phyloP scores from a whole-genome alignment of 2,797 vertebrate genomes.

The Intellagama lesueurii region DNA sequence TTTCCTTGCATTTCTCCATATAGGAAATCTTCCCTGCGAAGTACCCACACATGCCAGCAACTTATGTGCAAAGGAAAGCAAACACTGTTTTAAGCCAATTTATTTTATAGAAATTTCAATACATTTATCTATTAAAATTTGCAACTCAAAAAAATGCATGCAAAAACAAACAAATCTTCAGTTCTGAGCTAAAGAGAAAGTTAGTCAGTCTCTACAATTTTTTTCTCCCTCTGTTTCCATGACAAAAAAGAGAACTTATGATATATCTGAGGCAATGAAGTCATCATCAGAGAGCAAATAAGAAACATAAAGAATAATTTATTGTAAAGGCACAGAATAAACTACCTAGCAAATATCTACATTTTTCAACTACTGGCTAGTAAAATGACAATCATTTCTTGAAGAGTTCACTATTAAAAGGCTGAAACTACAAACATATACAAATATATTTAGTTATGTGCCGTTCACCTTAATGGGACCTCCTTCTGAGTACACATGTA shows the following conservation, averaged over 20 bases:
- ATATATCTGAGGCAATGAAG: neutral
- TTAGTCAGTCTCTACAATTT: constrained; percentile 10
- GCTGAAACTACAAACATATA: neutral
- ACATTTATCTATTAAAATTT: neutral
- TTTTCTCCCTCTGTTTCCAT: neutral
- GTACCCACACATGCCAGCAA: constrained; percentile 86
- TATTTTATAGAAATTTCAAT: constrained; percentile 34
- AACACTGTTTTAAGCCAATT: constrained; percentile 29
- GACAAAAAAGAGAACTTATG: neutral
- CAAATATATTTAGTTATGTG: neutral
- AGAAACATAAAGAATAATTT: constrained; percentile 12
- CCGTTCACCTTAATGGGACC: too few species aligned
- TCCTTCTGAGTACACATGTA: neutral
- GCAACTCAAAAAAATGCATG: neutral
- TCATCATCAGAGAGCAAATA: neutral
- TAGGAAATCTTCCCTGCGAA: constrained; percentile 91
- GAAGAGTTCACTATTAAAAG: neutral
- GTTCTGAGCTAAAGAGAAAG: constrained; percentile 23
- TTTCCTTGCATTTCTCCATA: constrained; percentile 88
- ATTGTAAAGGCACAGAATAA: neutral
- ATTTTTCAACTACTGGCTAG: neutral
- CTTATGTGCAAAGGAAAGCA: constrained; percentile 74
- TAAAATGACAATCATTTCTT: neutral
- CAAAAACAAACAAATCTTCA: neutral
- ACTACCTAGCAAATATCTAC: neutral